These are phyloP conservation scores for Zenarchopterus dispar DNA, from an alignment of 2,797 vertebrate species.

Conservation along the genomic window DNA sequence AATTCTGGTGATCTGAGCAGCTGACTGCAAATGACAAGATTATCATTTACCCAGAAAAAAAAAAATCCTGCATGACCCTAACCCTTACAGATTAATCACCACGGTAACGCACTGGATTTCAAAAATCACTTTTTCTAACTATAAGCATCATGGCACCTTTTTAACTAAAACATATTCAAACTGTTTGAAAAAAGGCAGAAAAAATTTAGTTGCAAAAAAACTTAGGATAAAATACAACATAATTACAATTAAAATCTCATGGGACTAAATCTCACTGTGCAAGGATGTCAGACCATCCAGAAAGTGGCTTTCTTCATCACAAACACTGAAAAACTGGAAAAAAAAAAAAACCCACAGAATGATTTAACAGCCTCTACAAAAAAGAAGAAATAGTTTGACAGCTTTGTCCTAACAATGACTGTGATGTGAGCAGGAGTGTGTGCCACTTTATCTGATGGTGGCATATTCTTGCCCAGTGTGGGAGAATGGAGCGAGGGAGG, in stretches of 20 bases:
- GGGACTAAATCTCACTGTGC: not conserved
- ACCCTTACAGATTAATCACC: no score
- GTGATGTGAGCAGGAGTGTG: slow-evolving; percentile 57
- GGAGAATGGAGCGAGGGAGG: slow-evolving; percentile 52
- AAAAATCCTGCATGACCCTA: no score
- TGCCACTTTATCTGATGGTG: slow-evolving; percentile 73
- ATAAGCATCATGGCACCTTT: not conserved
- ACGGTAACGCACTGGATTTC: not conserved
- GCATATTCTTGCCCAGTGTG: slow-evolving; percentile 65
- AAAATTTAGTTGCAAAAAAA: no score
- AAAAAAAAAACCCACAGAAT: slow-evolving; percentile 15
- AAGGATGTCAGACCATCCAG: not conserved
- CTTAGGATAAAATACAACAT: no score
- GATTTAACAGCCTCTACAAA: slow-evolving; percentile 44
- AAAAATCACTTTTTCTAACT: not conserved
- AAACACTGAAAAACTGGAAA: slow-evolving; percentile 17
- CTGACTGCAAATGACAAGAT: not conserved
- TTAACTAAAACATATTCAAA: not conserved
- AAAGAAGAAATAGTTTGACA: slow-evolving; percentile 30
- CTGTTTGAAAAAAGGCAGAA: not conserved
- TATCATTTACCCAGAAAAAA: no score
- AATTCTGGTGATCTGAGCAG: not conserved
- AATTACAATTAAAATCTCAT: slow-evolving; percentile 1
- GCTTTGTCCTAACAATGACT: slow-evolving; percentile 9
- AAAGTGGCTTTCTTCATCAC: not conserved